Conservation (phyloP, 2,113 vertebrate genomes). For the Pleuronectes platessa region DNA sequence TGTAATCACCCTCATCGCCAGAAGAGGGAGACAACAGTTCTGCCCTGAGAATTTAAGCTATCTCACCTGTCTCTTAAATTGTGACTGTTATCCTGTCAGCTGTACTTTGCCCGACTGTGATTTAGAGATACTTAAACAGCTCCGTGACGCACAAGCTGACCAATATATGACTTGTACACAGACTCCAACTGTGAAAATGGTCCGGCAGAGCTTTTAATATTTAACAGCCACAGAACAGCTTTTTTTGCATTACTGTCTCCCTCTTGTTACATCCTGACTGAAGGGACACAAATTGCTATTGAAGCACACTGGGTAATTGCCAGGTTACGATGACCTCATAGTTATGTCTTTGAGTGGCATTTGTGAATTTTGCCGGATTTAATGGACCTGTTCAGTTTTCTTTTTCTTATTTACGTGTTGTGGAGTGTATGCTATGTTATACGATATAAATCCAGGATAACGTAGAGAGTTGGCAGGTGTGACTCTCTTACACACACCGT, state of each 20-base stretch:
- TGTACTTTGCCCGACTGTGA: not conserved
- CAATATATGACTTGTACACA: not conserved
- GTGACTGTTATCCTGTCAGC: not conserved
- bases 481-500: not conserved
- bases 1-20: not conserved
- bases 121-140: not conserved
- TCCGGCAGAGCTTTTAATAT: not conserved
- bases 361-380: not conserved
- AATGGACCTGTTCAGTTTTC: too few relatives aligned
- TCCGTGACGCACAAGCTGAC: not conserved
- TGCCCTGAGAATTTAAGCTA: not conserved
- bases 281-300: too few relatives aligned
- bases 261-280: too few relatives aligned
- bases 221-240: not conserved
- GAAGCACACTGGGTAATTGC: too few relatives aligned
- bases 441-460: not conserved
- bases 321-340: not conserved
- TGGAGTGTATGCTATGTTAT: not conserved
- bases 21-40: not conserved
- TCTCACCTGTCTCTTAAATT: not conserved
- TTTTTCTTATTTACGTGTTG: not conserved
- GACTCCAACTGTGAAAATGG: too few relatives aligned
- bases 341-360: not conserved
- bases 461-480: constrained; percentile 3
- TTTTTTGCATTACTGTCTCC: too few relatives aligned